Evolutionary conservation across 2,888 invertebrate species (phyloP), one percentile per base, ranked within the genome.

Genomic region (Philhelius pedissequus): DNA sequence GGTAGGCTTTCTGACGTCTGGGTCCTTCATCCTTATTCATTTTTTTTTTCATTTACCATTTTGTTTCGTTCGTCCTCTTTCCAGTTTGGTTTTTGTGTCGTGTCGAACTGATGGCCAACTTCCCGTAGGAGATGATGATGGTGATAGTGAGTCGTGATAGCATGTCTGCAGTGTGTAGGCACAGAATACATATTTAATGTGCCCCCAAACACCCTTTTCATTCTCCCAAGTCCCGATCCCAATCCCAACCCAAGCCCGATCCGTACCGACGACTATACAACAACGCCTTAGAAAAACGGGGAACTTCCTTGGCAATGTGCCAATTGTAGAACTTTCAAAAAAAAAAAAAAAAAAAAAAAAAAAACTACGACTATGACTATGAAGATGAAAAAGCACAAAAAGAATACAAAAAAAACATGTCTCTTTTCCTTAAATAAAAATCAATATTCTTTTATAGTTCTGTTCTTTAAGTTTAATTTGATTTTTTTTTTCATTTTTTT

Each of bases 401-500:
- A n/a, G n/a, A 50, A 58, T 38, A 32, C 35, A 35, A 54, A 62
- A 43, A 64, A 52, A 66, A 45, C 27, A 60, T 13, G 27, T 27
- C 32, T 13, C 60, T 25, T 48, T 35, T 45, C 68, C 60, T 32
- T 56, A 54, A 81, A 73, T 15, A 69, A 83, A 83, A 83, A 83
- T 83, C 83, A 38, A 83, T 83, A 66, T 35, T 48, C 54, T 13
- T 40, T 48, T 15, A 35, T 48, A 8, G 5, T 58, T n/a, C 25
- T 13, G 27, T 48, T 25, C 27, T 40, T 35, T 54, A 25, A 69
- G 54, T 68, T 54, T 70, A 82, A 82, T 13, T 43, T 35, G n/a
- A 32, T 52, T 74, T 15, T 74, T 60, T 18, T 45, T 64, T 79
- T 81, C 75, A 91, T 87, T 92, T 91, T 84, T 18, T 35, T 88